Conservation (phyloP, 2,797 vertebrate genomes). For the Gymnopithys bicolor region DNA sequence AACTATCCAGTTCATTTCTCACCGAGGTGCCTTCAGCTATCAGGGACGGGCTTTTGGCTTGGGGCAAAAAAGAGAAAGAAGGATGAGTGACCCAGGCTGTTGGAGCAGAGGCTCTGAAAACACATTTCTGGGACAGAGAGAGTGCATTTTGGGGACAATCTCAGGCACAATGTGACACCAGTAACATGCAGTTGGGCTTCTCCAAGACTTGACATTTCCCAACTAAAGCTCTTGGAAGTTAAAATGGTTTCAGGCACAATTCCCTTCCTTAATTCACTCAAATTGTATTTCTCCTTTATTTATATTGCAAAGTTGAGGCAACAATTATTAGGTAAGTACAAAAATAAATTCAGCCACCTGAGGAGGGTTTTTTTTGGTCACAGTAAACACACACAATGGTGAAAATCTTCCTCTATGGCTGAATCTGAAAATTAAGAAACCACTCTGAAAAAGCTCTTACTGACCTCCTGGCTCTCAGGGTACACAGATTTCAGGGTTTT, state of each 20-base stretch:
- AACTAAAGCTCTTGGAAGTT: neutral
- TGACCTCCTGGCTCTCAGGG: neutral
- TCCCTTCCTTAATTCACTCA: neutral
- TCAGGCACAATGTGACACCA: neutral
- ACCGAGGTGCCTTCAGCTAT: slow-evolving; percentile 82
- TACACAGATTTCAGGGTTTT: neutral
- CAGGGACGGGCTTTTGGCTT: slow-evolving; percentile 98
- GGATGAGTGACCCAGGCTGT: neutral
- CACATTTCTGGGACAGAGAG: neutral
- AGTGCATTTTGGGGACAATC: neutral
- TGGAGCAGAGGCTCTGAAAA: neutral
- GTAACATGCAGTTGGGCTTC: rapidly evolving
- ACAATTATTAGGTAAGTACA: neutral
- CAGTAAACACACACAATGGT: neutral
- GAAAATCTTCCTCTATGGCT: neutral
- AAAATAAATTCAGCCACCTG: neutral
- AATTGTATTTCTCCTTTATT: neutral
- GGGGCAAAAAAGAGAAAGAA: slow-evolving; percentile 39
- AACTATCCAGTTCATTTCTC: slow-evolving; percentile 83
- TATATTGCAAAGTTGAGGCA: neutral
- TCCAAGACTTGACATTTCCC: neutral
- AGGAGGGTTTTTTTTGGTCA: neutral
- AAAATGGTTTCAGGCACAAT: neutral
- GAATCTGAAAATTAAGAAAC: slow-evolving; percentile 9
- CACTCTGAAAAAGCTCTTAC: neutral